phyloP scores from a whole-genome alignment of 2,797 vertebrate species.

The Helicolenus hilgendorfi region DNA sequence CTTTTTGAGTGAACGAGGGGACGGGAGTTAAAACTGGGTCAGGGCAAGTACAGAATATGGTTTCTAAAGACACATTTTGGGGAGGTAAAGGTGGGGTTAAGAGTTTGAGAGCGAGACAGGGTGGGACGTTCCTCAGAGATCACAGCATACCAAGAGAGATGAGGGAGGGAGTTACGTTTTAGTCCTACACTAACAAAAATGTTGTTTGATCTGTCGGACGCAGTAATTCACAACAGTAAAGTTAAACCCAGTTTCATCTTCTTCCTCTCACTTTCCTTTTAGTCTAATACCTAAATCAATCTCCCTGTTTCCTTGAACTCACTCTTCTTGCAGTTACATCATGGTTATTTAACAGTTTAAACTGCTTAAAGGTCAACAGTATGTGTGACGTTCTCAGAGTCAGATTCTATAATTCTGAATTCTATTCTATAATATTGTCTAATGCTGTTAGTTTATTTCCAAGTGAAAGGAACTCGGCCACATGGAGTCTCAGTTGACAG shows the following conservation, averaged over 20 bases:
- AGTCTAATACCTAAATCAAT: constrained; percentile 60
- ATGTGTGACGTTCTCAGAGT: neutral
- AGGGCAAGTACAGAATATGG: neutral
- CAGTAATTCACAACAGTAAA: constrained; percentile 76
- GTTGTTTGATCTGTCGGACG: constrained; percentile 74
- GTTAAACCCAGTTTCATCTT: constrained; percentile 70
- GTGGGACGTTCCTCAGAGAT: constrained; percentile 59
- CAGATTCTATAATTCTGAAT: neutral
- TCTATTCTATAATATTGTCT: neutral
- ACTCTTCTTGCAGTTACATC: neutral
- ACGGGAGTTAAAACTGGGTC: constrained; percentile 13
- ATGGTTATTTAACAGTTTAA: neutral
- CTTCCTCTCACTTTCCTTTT: constrained; percentile 49
- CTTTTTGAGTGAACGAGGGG: neutral
- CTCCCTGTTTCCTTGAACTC: constrained; percentile 38
- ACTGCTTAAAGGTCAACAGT: neutral
- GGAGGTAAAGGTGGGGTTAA: constrained; percentile 64
- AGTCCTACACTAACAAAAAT: constrained; percentile 70
- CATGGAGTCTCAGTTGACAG: constrained; percentile 15
- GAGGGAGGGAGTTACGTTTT: constrained; percentile 60
- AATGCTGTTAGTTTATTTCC: constrained; percentile 11
- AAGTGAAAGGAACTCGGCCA: constrained; percentile 1
- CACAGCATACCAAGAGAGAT: constrained; percentile 54
- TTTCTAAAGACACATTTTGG: constrained; percentile 35
- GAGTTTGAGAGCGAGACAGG: constrained; percentile 46